Evolutionary conservation across 2,113 vertebrate genomes (phyloP).

Genomic region (Pseudois nayaur): DNA sequence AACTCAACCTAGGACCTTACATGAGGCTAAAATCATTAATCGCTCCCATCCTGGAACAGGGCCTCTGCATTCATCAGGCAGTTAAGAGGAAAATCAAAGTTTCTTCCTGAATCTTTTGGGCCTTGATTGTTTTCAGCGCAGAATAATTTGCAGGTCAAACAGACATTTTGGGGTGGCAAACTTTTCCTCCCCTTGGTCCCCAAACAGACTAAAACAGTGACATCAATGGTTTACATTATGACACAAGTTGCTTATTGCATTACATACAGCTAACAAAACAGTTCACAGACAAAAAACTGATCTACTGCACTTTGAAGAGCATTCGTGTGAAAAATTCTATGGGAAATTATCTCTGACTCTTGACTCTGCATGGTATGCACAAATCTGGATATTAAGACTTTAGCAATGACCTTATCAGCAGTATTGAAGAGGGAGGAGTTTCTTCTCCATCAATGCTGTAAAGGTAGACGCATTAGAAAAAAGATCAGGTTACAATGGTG

Average conservation of each 20-base stretch:
- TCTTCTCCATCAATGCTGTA: neutral
- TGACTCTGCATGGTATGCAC: neutral
- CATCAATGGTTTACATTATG: neutral
- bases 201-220: neutral
- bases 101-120: neutral
- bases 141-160: neutral
- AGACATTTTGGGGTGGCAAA: neutral
- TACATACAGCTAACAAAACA: neutral
- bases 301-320: neutral
- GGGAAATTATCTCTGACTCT: neutral
- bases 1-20: conserved; percentile 19
- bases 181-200: neutral
- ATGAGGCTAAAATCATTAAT: conserved; percentile 30
- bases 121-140: neutral
- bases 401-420: neutral
- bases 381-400: neutral
- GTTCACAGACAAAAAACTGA: neutral
- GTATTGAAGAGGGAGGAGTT: neutral
- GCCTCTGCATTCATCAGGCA: neutral
- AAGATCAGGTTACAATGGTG: neutral
- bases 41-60: neutral
- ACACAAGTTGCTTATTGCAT: neutral
- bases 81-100: neutral
- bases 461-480: neutral
- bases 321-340: neutral